phyloP scores from a whole-genome alignment of 2,113 vertebrate species.

The Coturnix japonica region DNA sequence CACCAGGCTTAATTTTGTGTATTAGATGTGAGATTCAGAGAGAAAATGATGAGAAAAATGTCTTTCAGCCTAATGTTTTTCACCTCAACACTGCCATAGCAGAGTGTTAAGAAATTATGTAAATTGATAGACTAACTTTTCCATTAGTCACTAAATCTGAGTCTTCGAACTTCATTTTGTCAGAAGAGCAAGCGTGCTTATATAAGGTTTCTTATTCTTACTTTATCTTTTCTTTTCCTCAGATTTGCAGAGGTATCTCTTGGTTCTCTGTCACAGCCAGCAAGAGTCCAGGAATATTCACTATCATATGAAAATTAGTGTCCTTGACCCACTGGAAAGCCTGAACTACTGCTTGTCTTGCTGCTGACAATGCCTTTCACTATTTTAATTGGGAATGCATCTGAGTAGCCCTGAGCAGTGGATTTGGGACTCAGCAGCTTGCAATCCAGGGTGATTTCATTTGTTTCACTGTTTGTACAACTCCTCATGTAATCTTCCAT shows the following conservation, averaged over 20 bases:
- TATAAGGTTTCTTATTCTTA: not conserved
- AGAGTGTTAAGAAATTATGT: not conserved
- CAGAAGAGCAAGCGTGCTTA: not conserved
- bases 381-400: not conserved
- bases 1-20: fast-evolving
- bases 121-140: not conserved
- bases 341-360: not conserved
- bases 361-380: not conserved
- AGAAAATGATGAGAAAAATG: not conserved
- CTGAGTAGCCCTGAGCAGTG: not conserved
- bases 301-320: not conserved
- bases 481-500: not conserved
- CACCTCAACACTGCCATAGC: not conserved
- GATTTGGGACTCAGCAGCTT: not conserved
- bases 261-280: not conserved
- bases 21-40: not conserved
- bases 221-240: not conserved
- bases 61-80: not conserved
- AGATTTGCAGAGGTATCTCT: not conserved
- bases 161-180: not conserved
- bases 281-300: not conserved
- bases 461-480: not conserved
- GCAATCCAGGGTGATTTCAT: not conserved
- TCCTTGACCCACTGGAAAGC: not conserved
- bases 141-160: not conserved